These are phyloP conservation scores for Crossocerus cetratus DNA, from an alignment of 2,888 invertebrate species.

Conservation along the genomic window DNA sequence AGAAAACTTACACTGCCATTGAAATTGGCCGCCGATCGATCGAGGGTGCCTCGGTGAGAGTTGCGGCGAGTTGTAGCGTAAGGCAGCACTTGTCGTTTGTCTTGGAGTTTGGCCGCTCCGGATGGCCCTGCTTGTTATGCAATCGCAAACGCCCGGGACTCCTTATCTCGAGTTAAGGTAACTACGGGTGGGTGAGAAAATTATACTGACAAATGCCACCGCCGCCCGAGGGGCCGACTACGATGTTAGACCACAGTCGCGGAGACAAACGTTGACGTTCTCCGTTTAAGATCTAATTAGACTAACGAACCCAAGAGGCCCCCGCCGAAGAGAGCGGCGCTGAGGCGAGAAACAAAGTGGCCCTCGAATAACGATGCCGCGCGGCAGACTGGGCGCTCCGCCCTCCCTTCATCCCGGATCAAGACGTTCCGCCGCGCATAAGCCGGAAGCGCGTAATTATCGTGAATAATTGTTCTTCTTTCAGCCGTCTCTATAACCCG, in stretches of 20 bases:
- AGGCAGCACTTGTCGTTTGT: too few relatives aligned
- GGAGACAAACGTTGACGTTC: neutral
- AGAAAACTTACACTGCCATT: too few relatives aligned
- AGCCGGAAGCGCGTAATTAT: neutral
- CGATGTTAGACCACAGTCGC: neutral
- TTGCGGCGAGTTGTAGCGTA: too few relatives aligned
- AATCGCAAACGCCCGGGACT: neutral
- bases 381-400: neutral
- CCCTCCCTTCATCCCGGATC: neutral
- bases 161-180: slow-evolving; percentile 11
- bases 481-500: neutral
- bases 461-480: neutral
- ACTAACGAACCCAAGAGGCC: slow-evolving; percentile 14
- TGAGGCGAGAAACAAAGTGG: slow-evolving; percentile 10
- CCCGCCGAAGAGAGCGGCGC: neutral
- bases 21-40: too few relatives aligned
- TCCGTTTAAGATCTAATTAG: slow-evolving; percentile 30
- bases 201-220: slow-evolving; percentile 16
- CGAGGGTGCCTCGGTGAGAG: too few relatives aligned
- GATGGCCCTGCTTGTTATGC: neutral
- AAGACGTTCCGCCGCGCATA: neutral
- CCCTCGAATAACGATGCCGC: slow-evolving; percentile 5
- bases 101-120: too few relatives aligned
- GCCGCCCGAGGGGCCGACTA: slow-evolving; percentile 4
- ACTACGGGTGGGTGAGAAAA: slow-evolving; percentile 2